Conservation (phyloP, 1,140 invertebrate species). For the Amphibalanus amphitrite region DNA sequence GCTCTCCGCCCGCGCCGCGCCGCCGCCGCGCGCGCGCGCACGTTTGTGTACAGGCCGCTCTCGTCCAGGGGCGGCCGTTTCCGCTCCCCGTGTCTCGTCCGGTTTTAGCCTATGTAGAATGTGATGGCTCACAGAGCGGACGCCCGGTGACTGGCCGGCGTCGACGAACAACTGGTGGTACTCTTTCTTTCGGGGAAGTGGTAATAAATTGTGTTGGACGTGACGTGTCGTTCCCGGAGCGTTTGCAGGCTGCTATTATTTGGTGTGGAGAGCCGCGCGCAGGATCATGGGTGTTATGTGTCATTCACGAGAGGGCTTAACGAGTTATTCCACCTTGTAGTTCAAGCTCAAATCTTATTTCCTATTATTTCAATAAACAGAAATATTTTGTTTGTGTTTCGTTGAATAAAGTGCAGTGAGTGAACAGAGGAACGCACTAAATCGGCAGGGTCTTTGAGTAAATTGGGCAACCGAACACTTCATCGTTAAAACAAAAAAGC, state of each 20-base stretch:
- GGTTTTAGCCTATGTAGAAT: not conserved
- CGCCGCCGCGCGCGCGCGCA: too few relatives aligned
- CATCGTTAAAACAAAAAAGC: too few relatives aligned
- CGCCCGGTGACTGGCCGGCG: too few relatives aligned
- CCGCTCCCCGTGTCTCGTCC: not conserved
- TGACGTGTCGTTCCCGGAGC: not conserved
- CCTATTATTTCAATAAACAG: not conserved
- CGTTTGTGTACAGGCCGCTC: not conserved
- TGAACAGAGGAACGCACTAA: too few relatives aligned
- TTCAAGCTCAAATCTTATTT: constrained; percentile 2
- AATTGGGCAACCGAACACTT: too few relatives aligned
- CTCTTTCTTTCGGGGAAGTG: constrained; percentile 1
- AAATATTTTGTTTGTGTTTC: not conserved
- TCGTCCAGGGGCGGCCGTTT: not conserved
- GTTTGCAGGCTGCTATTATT: not conserved
- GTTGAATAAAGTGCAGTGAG: not conserved
- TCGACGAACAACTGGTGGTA: not conserved
- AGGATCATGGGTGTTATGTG: not conserved
- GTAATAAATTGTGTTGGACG: not conserved
- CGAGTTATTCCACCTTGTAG: constrained; percentile 1
- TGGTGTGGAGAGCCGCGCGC: not conserved
- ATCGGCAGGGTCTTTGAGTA: too few relatives aligned
- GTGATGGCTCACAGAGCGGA: not conserved
- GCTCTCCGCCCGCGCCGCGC: not conserved
- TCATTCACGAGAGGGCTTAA: not conserved